Conservation (phyloP, 2,888 invertebrate genomes). For the Agrochola litura region DNA sequence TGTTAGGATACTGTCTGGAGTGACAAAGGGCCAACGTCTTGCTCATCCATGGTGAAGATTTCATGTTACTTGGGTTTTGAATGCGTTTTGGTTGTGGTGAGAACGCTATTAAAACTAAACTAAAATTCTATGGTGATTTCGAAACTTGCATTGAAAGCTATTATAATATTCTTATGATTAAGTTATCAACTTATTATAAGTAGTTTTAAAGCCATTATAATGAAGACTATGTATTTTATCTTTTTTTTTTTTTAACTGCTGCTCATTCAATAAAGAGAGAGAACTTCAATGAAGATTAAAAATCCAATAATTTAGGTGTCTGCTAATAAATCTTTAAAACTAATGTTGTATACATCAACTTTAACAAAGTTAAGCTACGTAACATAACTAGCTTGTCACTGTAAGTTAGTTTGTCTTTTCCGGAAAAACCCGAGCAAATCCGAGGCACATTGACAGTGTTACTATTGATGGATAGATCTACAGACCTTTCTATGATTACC, state of each 20-base stretch:
- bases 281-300: neutral
- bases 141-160: neutral
- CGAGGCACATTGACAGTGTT: neutral
- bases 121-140: neutral
- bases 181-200: neutral
- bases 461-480: slow-evolving; percentile 19
- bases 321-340: neutral
- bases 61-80: neutral
- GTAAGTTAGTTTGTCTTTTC: neutral
- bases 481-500: neutral
- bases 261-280: neutral
- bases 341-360: neutral
- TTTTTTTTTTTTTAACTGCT: neutral
- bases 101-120: neutral
- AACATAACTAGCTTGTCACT: too few species aligned
- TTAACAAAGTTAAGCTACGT: neutral
- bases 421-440: neutral
- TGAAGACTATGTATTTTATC: neutral
- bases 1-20: neutral
- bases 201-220: neutral
- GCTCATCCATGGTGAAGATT: neutral
- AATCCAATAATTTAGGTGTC: neutral
- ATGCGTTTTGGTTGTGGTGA: neutral
- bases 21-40: neutral
- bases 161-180: neutral